These are phyloP conservation scores for Rhinatrema bivittatum DNA, from an alignment of 2,797 vertebrate genomes.

Conservation along the genomic window DNA sequence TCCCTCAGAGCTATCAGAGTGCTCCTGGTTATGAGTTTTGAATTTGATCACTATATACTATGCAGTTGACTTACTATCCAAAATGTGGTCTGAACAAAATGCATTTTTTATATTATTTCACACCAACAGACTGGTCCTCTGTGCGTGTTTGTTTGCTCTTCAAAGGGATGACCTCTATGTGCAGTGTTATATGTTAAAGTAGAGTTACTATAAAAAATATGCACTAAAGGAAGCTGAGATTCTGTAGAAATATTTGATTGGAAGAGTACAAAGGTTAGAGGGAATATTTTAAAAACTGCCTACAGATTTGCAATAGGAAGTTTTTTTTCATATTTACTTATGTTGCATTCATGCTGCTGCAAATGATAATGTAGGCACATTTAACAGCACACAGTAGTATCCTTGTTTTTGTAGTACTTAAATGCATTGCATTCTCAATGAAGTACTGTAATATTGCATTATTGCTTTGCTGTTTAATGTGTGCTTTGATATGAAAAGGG, in stretches of 20 bases:
- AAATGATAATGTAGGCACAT: too few relatives aligned
- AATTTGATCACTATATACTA: slow-evolving; percentile 48
- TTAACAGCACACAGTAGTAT: too few relatives aligned
- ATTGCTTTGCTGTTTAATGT: too few relatives aligned
- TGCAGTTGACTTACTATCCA: slow-evolving; percentile 42
- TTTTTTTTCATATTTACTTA: slow-evolving; percentile 25
- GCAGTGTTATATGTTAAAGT: slow-evolving; percentile 21
- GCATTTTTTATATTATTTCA: slow-evolving; percentile 19
- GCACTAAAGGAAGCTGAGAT: slow-evolving; percentile 4
- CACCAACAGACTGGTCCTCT: slow-evolving; percentile 22
- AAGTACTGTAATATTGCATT: too few relatives aligned
- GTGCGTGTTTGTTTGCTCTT: slow-evolving; percentile 30
- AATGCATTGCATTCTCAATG: too few relatives aligned
- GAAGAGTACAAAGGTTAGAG: neutral
- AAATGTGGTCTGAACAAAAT: slow-evolving; percentile 21
- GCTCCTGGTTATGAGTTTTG: slow-evolving; percentile 44
- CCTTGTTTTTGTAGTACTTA: too few relatives aligned
- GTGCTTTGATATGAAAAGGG: too few relatives aligned
- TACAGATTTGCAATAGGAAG: neutral
- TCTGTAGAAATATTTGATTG: slow-evolving; percentile 13
- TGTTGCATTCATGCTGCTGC: slow-evolving; percentile 35
- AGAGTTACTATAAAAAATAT: slow-evolving; percentile 22
- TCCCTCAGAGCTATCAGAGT: slow-evolving; percentile 42
- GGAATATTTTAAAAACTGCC: neutral
- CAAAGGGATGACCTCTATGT: slow-evolving; percentile 30